phyloP scores from a whole-genome alignment of 2,797 vertebrate species.

The Anguilla pacifica region DNA sequence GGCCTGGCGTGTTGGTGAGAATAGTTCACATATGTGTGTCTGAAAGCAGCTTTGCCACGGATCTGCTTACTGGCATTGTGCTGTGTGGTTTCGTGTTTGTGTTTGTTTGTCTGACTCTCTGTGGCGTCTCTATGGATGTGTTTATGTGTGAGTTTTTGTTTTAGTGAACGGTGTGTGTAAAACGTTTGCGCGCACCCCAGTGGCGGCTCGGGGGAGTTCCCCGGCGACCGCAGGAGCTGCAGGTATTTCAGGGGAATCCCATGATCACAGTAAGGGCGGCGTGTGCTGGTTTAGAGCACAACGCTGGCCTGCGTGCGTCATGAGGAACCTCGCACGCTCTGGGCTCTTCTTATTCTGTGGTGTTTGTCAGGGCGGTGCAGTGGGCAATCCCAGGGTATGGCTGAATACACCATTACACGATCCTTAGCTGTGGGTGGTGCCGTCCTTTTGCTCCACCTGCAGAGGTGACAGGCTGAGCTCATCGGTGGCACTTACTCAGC shows the following conservation, averaged over 20 bases:
- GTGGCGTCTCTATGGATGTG: neutral
- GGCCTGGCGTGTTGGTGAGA: neutral
- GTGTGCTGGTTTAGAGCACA: neutral
- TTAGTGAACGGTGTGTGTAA: neutral
- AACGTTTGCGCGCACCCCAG: neutral
- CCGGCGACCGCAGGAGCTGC: neutral
- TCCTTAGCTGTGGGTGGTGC: neutral
- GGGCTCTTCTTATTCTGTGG: too few species aligned
- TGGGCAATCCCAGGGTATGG: neutral
- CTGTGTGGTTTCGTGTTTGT: neutral
- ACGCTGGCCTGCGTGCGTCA: neutral
- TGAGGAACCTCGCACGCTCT: neutral
- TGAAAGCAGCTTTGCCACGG: neutral
- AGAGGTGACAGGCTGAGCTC: neutral
- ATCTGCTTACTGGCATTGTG: neutral
- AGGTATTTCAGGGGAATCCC: slow-evolving; percentile 15
- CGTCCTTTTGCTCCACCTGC: neutral
- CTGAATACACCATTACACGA: neutral
- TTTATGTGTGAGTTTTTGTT: neutral
- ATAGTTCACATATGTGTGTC: neutral
- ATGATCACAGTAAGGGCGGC: neutral
- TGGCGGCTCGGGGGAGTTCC: neutral
- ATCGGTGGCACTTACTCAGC: neutral
- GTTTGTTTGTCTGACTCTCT: neutral
- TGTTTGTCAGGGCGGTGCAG: neutral